A percentile compares a stretch with the other conserved stretches of the same genome.
Conservation (phyloP, 1,140 invertebrate species). For the Drosophila watanabei region DNA sequence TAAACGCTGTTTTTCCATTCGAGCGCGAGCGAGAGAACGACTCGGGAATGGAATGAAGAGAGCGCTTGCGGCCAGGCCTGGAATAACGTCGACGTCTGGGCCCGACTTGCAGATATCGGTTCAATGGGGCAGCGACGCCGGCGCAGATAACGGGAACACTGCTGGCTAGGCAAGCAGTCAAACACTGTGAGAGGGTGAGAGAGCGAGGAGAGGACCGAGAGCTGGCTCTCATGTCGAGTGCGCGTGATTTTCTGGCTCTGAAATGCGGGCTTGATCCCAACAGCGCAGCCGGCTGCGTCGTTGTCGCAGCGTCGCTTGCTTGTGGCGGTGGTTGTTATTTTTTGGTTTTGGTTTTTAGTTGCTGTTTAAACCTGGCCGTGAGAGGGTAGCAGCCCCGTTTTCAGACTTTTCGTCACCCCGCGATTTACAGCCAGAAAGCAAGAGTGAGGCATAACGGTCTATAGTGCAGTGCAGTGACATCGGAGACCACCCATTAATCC, state of each 20-base stretch:
- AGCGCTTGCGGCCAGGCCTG: constrained; percentile 44
- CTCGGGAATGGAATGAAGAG: constrained; percentile 8
- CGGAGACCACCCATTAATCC: constrained; percentile 39
- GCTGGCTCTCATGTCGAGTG: constrained; percentile 57
- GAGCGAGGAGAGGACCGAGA: constrained; percentile 28
- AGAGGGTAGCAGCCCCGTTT: constrained; percentile 78
- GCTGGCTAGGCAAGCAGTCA: constrained; percentile 21
- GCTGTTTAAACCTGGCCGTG: constrained; percentile 85
- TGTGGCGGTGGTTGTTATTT: constrained; percentile 78
- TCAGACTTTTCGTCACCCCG: constrained; percentile 21
- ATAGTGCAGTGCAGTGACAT: constrained; percentile 22
- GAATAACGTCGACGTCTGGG: constrained; percentile 44
- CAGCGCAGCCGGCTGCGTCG: constrained; percentile 62
- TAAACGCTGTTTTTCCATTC: constrained; percentile 78
- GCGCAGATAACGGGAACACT: constrained; percentile 74
- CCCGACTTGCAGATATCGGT: constrained; percentile 45
- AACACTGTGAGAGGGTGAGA: constrained; percentile 21
- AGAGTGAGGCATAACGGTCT: constrained; percentile 27
- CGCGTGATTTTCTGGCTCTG: constrained; percentile 80
- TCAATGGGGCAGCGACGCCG: constrained; percentile 60
- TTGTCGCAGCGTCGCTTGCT: constrained; percentile 54
- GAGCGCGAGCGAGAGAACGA: constrained; percentile 44
- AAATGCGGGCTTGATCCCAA: constrained; percentile 75
- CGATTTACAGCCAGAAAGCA: constrained; percentile 21
- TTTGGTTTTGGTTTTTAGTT: constrained; percentile 83